These are phyloP conservation scores for Aleiodes leptofemur DNA, from an alignment of 2,888 invertebrate genomes.

Conservation along the genomic window DNA sequence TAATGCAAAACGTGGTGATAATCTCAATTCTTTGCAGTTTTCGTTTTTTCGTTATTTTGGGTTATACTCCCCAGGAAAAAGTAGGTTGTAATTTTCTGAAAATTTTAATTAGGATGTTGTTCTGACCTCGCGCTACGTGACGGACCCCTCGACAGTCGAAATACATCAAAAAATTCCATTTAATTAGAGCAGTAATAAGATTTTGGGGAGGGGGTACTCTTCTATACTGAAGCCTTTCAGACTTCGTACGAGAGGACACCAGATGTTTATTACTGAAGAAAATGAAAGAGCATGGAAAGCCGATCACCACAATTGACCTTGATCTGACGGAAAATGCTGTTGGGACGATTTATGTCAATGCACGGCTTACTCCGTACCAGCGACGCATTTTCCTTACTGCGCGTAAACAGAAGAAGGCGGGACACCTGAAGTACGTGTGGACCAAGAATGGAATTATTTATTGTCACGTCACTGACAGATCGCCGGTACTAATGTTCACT, in stretches of 20 bases:
- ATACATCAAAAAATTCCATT: too few relatives aligned
- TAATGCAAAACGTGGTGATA: too few relatives aligned
- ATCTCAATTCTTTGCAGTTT: too few relatives aligned
- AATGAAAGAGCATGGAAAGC: not conserved
- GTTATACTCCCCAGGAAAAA: too few relatives aligned
- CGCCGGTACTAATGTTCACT: not conserved
- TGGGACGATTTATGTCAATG: not conserved
- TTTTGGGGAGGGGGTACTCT: too few relatives aligned
- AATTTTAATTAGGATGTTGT: too few relatives aligned
- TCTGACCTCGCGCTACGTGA: too few relatives aligned
- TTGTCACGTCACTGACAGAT: not conserved
- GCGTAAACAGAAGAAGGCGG: not conserved
- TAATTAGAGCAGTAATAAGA: too few relatives aligned
- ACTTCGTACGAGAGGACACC: not conserved
- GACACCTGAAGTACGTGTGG: not conserved
- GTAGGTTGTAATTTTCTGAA: too few relatives aligned
- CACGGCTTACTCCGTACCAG: not conserved
- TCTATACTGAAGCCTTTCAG: too few relatives aligned
- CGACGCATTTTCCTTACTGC: not conserved
- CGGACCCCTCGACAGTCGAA: too few relatives aligned
- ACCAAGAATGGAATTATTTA: not conserved
- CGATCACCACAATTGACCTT: not conserved
- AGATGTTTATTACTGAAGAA: not conserved
- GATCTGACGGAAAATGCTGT: not conserved
- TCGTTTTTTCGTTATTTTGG: too few relatives aligned